Evolutionary conservation across 2,797 vertebrate species (phyloP), one percentile per base, ranked within the genome.

Genomic region (Pangasius sanitwongsei): DNA sequence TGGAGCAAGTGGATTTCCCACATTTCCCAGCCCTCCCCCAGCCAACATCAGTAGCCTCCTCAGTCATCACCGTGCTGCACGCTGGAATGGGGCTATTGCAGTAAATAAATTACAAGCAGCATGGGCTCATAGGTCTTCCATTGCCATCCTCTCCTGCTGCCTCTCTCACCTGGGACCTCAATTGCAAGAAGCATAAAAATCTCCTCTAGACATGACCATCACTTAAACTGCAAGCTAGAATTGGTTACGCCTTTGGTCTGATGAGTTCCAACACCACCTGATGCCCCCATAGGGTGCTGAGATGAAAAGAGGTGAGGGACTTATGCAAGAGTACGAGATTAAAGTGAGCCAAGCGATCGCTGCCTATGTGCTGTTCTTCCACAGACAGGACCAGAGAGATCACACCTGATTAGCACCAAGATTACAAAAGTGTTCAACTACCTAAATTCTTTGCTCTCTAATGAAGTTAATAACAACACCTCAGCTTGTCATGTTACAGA

Each of bases 201-300:
- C 72, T 83, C 67, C 63, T 86, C 48, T 61, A 70, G 67, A 85
- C 83, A 74, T 83, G 81, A 78, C 88, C 69, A 86, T 70, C 65
- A 63, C 84, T 88, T 88, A 75, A 87, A 89, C 72, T 65, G 65
- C 72, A 57, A 59, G 31, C 55, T 81, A 59, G 80, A 89, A 88
- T 67, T 89, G 81, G 86, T 88, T 77, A 81, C 44, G 55, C 59
- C 84, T 61, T 87, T 69, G 78, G 72, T 25, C 80, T 88, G 89
- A 88, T 90, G 80, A 88, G 48, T 77, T 88, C 75, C 82, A 84
- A 87, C 86, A 89, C 86, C 87, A 91, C 89, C 89, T 91, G 91
- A 89, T 89, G 88, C 86, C 89, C 83, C 83, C 74, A 63, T 15
- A 67, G 72, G 48, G 65, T 23, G 70, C 63, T 65, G 57, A 82